These are phyloP conservation scores for Trinectes maculatus DNA, from an alignment of 2,113 vertebrate species.

Conservation along the genomic window DNA sequence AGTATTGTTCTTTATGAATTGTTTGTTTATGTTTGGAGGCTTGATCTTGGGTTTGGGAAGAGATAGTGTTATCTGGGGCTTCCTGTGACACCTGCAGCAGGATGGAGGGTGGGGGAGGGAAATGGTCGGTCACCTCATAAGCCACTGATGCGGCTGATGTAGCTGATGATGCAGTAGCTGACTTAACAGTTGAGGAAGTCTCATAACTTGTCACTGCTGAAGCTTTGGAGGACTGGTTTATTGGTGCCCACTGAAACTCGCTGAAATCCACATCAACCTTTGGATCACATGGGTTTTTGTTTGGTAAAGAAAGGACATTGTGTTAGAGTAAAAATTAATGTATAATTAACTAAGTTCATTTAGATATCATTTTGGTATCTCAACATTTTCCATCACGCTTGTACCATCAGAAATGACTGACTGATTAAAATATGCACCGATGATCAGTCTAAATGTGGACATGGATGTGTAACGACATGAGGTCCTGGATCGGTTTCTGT, in stretches of 20 bases:
- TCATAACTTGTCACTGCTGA: conserved; percentile 73
- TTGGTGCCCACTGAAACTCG: conserved; percentile 83
- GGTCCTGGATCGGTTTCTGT: conserved; percentile 42
- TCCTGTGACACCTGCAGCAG: conserved; percentile 73
- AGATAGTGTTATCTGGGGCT: conserved; percentile 68
- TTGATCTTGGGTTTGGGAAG: conserved; percentile 73
- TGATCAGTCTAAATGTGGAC: conserved; percentile 14
- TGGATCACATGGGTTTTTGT: conserved; percentile 15
- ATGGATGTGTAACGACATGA: conserved; percentile 24
- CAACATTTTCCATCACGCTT: neutral
- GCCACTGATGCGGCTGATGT: conserved; percentile 60
- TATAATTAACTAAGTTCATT: conserved; percentile 4
- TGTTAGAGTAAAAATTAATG: conserved; percentile 23
- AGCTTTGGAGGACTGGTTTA: conserved; percentile 71
- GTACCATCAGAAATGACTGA: conserved; percentile 18
- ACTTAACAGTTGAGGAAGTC: conserved; percentile 61
- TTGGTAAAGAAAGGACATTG: conserved; percentile 58
- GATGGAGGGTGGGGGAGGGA: conserved; percentile 78
- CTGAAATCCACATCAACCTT: conserved; percentile 86
- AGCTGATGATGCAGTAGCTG: conserved; percentile 44
- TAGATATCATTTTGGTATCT: neutral
- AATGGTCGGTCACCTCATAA: conserved; percentile 75
- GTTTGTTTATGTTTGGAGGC: conserved; percentile 63
- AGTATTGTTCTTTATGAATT: conserved; percentile 81
- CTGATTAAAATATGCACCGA: conserved; percentile 34